A percentile compares a stretch with the other conserved stretches of the same genome.
phyloP scores from a whole-genome alignment of 2,113 vertebrate species.

The Cervus canadensis region DNA sequence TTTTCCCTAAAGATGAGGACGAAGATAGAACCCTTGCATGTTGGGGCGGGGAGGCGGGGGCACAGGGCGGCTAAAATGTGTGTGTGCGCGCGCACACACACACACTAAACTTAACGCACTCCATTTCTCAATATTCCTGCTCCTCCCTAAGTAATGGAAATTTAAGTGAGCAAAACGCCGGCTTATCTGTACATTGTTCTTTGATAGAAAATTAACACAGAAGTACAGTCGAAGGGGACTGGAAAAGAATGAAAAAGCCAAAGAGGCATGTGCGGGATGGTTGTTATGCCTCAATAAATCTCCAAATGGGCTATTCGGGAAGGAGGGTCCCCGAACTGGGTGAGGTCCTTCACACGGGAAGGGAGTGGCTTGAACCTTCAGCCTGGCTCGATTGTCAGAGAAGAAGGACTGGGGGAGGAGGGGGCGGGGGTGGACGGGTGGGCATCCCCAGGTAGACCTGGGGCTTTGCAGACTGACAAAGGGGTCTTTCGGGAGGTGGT shows the following conservation, averaged over 20 bases:
- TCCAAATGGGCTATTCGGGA: background rate
- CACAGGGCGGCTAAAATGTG: background rate
- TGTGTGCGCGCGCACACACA: background rate
- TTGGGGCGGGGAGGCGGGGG: background rate
- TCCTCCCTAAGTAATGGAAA: background rate
- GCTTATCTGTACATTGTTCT: background rate
- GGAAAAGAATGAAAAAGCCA: background rate
- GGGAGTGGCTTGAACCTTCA: background rate
- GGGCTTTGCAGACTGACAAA: no score
- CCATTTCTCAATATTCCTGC: background rate
- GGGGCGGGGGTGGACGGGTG: no score
- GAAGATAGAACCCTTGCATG: background rate
- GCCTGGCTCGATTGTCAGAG: background rate
- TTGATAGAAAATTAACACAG: background rate
- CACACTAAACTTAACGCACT: constrained; percentile 64
- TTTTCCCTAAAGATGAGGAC: background rate
- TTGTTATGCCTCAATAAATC: background rate
- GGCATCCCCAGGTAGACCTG: no score
- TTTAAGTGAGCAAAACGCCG: background rate
- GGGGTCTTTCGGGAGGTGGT: no score
- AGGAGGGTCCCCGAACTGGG: background rate
- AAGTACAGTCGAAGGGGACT: background rate
- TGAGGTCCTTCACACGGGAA: background rate
- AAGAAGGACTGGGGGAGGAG: background rate
- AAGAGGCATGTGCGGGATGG: background rate